Evolutionary conservation across 1,140 invertebrate genomes (phyloP), one percentile per base, ranked within the genome.

Genomic region (Brachionus asplanchnoidis): DNA sequence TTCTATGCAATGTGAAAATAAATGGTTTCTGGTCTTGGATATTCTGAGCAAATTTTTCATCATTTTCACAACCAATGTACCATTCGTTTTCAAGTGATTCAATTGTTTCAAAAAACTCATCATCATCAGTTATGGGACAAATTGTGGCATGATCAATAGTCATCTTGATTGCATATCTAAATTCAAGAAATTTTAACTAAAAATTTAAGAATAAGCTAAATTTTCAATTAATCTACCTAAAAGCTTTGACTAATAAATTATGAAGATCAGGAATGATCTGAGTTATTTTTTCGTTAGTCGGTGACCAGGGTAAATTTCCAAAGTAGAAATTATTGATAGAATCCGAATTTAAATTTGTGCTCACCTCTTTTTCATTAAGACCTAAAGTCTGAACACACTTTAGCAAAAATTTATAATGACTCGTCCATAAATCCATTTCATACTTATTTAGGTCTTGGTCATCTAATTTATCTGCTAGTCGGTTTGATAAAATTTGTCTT

Each of bases 141-240:
- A 91, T 86, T 56, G 91, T 86, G 11, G 88, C 86, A 83, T 91
- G 89, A 85, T 91, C 91, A 44, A 91, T 86, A 86, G 90, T 89
- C 78, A 91, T 85, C 86, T 91, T 91, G 53, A 91, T 88, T 9
- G 90, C 88, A 87, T 89, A 90, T 78, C 89, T 91, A 86, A 42
- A 28, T 17, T 53, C 46, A 82, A 75, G 0, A 14, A 7, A 36
- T 36, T 50, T 42, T 40, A 4, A 0, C 3, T 1, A 42, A 84
- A 26, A 17, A n/a, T 12, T n/a, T 12, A 14, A 42, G 23, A 65
- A 32, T 50, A 68, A 65, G n/a, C 26, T 26, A 28, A 28, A 50
- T 50, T n/a, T 36, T 36, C 11, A 17, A 53, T 20, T 42, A 60
- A 65, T 8, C 83, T 87, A 90, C 89, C 89, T 88, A 86, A 89